These are phyloP conservation scores for Lucilia cuprina DNA, from an alignment of 1,140 invertebrate genomes.

Conservation along the genomic window DNA sequence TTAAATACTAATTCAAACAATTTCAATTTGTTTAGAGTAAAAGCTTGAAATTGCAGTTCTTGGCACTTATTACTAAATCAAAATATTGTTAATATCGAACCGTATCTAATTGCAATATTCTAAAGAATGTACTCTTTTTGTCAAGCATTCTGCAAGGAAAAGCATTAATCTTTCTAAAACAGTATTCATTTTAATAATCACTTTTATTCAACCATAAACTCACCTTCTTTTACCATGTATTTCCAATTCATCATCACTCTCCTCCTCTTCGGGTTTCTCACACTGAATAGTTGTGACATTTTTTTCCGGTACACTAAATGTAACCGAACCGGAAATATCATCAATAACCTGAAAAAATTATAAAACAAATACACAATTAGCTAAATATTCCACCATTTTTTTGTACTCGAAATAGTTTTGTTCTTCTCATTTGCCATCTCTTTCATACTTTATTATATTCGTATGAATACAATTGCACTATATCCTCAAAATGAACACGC, in stretches of 20 bases:
- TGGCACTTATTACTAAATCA: too few species aligned
- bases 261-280: constrained; percentile 36
- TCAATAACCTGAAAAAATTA: constrained; percentile 28
- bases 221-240: constrained; percentile 22
- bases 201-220: background rate
- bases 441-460: background rate
- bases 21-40: too few species aligned
- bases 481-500: constrained; percentile 25
- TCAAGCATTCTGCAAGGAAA: too few species aligned
- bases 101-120: too few species aligned
- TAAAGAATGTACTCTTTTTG: too few species aligned
- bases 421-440: background rate
- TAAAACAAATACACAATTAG: background rate
- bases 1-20: too few species aligned
- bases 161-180: too few species aligned
- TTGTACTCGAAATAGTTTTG: background rate
- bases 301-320: constrained; percentile 38
- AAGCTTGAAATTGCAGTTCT: too few species aligned
- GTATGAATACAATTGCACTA: constrained; percentile 28
- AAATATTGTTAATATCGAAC: too few species aligned
- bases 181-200: too few species aligned
- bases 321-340: constrained; percentile 39
- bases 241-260: constrained; percentile 39
- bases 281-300: constrained; percentile 26
- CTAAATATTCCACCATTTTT: background rate